Percentiles rank a stretch among this genome's conserved stretches.
Evolutionary conservation across 2,797 vertebrate species (phyloP).

Genomic region (Gymnothorax javanicus): DNA sequence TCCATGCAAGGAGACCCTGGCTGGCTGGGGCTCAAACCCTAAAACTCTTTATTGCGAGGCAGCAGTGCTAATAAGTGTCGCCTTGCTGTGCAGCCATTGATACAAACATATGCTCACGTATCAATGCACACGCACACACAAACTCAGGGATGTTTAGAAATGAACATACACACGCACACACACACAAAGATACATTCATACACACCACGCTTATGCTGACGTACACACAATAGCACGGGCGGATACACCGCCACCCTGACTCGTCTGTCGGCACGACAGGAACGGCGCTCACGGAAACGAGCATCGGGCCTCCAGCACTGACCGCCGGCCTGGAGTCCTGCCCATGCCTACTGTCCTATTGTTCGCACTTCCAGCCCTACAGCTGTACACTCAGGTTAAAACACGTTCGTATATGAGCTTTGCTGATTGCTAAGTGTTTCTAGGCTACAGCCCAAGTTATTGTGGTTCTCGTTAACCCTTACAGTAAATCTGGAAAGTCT

Average conservation of each 20-base stretch:
- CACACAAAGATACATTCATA: not conserved
- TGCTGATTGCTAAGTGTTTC: not conserved
- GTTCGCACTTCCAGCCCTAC: constrained; percentile 2
- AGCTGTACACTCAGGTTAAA: not conserved
- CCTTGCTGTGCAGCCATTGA: too few species aligned
- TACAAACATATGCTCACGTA: too few species aligned
- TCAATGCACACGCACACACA: too few species aligned
- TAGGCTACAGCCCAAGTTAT: not conserved
- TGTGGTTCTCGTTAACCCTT: not conserved
- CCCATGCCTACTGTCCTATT: not conserved
- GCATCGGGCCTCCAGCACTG: not conserved
- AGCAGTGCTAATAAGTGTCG: too few species aligned
- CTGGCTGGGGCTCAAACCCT: too few species aligned
- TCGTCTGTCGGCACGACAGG: constrained; percentile 14
- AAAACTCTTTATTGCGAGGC: too few species aligned
- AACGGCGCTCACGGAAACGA: not conserved
- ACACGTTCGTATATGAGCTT: not conserved
- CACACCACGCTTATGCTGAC: not conserved
- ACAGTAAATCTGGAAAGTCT: not conserved
- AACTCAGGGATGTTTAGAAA: too few species aligned
- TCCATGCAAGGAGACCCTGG: too few species aligned
- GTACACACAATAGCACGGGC: too few species aligned
- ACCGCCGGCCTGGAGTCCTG: not conserved
- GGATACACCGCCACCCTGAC: not conserved
- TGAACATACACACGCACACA: not conserved